Base-by-base conservation (phyloP, 2,797 vertebrate genomes). In the Gymnothorax javanicus region DNA sequence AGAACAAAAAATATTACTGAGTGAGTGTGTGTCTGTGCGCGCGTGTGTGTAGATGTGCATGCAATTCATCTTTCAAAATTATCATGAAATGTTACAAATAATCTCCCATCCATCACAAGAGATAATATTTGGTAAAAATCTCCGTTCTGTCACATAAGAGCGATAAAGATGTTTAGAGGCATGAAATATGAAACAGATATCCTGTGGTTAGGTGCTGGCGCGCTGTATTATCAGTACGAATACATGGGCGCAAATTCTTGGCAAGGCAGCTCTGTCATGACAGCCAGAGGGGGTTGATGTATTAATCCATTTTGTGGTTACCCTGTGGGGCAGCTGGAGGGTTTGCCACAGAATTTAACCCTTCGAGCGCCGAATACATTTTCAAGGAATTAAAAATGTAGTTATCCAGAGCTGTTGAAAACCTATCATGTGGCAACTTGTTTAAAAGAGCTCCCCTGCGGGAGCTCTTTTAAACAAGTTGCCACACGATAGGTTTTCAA, bases 41-140 rank as follows among this genome's bases (percentile, higher is more conserved):
- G 15, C 27, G 20, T 86, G 64, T 88, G 84, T 64, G 84, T 56
- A 79, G 15, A 7, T 88, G 84, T 27, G 84, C 56, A 33, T 15
- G 56, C 56, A 52, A 25, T 54, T 50, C 85, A 62, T 25, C 62
- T 20, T 23, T 25, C 9, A 81, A 57, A 11, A 82, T 33, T n/a
- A 73, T 43, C 52, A 33, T 0, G 85, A 64, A 75, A 83, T 71
- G 23, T 43, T 81, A 69, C 43, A 23, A 81, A 82, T 84, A 83
- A 60, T 85, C 58, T 59, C 58, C 58, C 58, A 11, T 59, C 13
- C 9, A 54, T 81, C 33, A 15, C 8, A 43, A 4, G 59, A 50
- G 43, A 81, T 54, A 79, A 59, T 86, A 52, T 86, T 12, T 13
- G 69, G 25, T 27, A 12, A 7, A 11, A 9, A 73, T 33, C 3